Base-by-base conservation (phyloP, 2,888 invertebrate genomes). In the Pemphredon lugubris region DNA sequence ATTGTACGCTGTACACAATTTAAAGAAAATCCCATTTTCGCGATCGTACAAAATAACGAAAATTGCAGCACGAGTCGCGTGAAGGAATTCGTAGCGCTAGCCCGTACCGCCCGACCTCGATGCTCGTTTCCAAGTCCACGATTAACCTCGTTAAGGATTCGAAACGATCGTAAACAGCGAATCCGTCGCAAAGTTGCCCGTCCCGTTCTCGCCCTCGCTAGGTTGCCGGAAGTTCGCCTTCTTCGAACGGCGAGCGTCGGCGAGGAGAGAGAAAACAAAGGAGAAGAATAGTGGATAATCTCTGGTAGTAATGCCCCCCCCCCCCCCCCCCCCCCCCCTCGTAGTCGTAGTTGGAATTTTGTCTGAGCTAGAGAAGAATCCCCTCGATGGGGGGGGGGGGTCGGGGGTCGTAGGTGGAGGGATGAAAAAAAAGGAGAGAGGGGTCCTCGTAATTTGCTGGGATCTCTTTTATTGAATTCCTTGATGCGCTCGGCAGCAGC, bases 81-180 rank as follows among this genome's bases (percentile, higher is more conserved):
- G 45, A 18, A 44, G 18, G 44, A 26, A 37, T 59, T 70, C n/a
- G 30, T 50, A 67, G 32, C 11, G 55, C n/a, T 21, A 23, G 47
- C 14, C 21, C 45, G n/a, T 39, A 39, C 40, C 53, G 59, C 23
- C 30, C 45, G 57, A 57, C 48, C 26, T 50, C 44, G 40, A 58
- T 50, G 59, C 54, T 58, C 55, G 55, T 63, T 48, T 39, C 53
- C 20, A 21, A 45, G 20, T 48, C n/a, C 64, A 48, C 60, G 72
- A 73, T 67, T 73, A 78, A 73, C 74, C 79, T 81, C 73, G 78
- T 81, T 75, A 73, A n/a, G 73, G 54, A 64, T 64, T 69, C 58
- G 64, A 40, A 72, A 65, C 59, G 72, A 78, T 79, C 66, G 78
- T 74, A 74, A 78, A 74, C 71, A 53, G 50, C 48, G 53, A 51